phyloP scores from a whole-genome alignment of 1,140 invertebrate genomes.

The Heliconius himera region DNA sequence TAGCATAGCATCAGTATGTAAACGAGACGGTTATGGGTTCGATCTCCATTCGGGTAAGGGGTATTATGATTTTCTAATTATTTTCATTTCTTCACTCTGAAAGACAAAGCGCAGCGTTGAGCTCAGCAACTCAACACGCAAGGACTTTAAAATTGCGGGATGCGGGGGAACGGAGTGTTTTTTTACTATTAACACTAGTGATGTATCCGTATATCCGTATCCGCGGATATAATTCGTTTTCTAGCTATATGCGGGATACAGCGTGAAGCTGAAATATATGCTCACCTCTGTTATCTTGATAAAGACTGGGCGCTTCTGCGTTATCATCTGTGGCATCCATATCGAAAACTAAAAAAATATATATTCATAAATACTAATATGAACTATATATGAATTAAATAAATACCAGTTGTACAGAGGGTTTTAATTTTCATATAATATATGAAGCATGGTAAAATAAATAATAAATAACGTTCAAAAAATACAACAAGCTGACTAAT shows the following conservation, averaged over 20 bases:
- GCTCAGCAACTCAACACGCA: not conserved
- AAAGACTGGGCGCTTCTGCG: conserved; percentile 61
- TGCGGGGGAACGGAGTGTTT: not conserved
- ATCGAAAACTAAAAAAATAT: conserved; percentile 56
- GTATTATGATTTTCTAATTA: not conserved
- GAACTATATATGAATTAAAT: not conserved
- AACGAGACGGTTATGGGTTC: not conserved
- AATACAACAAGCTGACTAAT: too few species aligned
- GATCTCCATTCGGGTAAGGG: not conserved
- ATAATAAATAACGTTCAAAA: too few species aligned
- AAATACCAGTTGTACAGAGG: too few species aligned
- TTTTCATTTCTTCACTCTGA: not conserved
- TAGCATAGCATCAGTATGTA: not conserved
- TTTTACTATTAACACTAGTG: not conserved
- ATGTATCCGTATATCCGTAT: too few species aligned
- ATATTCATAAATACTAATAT: not conserved
- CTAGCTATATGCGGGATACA: not conserved
- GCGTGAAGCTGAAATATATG: not conserved
- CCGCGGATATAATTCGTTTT: not conserved
- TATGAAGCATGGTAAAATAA: too few species aligned
- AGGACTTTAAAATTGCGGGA: not conserved
- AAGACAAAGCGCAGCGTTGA: not conserved
- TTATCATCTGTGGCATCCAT: conserved; percentile 76
- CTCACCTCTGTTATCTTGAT: conserved; percentile 59
- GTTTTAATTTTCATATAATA: too few species aligned